Percentiles rank a stretch among this genome's conserved stretches.
Conservation (phyloP, 2,797 vertebrate species). For the Chaunax sp. region DNA sequence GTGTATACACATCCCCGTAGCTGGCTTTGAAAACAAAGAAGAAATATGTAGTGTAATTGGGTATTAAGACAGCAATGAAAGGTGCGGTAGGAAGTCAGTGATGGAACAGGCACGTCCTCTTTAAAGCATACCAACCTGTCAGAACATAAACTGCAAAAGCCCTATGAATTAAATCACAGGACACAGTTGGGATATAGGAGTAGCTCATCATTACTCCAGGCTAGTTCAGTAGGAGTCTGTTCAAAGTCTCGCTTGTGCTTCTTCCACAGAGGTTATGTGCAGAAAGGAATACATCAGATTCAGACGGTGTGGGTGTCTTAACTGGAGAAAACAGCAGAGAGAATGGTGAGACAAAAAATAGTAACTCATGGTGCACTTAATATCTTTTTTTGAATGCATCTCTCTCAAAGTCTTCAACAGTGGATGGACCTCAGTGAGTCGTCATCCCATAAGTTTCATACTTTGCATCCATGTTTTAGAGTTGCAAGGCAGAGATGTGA, state of each 20-base stretch:
- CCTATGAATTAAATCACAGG: constrained; percentile 15
- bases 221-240: not conserved
- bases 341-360: constrained; percentile 62
- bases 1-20: constrained; percentile 2
- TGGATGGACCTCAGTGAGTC: not conserved
- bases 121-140: constrained; percentile 31
- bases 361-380: not conserved
- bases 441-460: too few relatives aligned
- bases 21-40: constrained; percentile 46
- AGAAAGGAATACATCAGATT: constrained; percentile 94
- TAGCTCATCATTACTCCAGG: not conserved
- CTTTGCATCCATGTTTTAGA: not conserved
- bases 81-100: constrained; percentile 36
- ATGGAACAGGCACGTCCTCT: constrained; percentile 24
- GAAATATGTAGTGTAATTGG: constrained; percentile 31
- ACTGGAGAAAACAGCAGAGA: constrained; percentile 76
- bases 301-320: constrained; percentile 86
- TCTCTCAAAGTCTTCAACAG: not conserved
- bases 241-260: constrained; percentile 16
- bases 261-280: constrained; percentile 86
- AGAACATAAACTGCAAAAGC: constrained; percentile 24
- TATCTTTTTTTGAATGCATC: not conserved
- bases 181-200: not conserved
- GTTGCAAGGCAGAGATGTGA: not conserved
- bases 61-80: constrained; percentile 52